phyloP scores from a whole-genome alignment of 2,113 vertebrate species.

The Pituophis catenifer region DNA sequence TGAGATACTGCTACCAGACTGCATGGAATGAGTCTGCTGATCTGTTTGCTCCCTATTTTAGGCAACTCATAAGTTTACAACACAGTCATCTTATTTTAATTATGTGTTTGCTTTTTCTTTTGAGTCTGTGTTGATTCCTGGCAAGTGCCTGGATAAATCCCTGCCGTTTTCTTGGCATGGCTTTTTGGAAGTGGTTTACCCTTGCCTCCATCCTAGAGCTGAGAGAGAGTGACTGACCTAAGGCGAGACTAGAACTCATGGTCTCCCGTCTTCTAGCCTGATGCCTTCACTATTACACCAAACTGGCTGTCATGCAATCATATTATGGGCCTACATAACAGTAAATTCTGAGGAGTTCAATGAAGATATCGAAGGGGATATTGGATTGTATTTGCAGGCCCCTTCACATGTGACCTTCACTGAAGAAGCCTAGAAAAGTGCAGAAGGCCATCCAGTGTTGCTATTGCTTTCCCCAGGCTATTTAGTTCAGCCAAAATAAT shows the following conservation, averaged over 20 bases:
- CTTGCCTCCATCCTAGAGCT: background rate
- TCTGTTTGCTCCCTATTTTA: background rate
- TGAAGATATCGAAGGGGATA: background rate
- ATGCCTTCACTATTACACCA: background rate
- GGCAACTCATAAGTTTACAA: background rate
- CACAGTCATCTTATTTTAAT: background rate
- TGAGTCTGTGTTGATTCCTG: background rate
- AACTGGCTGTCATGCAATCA: background rate
- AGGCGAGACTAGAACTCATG: background rate
- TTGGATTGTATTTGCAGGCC: background rate
- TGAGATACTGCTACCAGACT: background rate
- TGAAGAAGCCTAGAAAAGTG: background rate
- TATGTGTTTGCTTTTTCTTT: background rate
- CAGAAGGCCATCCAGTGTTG: background rate
- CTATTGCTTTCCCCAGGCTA: background rate
- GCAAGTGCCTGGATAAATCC: background rate
- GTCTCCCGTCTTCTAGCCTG: background rate
- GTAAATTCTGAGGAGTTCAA: background rate
- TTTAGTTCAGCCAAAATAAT: background rate
- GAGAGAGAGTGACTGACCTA: background rate
- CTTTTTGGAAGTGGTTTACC: background rate
- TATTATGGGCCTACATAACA: background rate
- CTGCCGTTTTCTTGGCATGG: background rate
- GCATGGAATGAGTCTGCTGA: background rate
- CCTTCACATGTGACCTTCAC: background rate